Base-by-base conservation (phyloP, 2,888 invertebrate genomes). In the Drosophila cognata region DNA sequence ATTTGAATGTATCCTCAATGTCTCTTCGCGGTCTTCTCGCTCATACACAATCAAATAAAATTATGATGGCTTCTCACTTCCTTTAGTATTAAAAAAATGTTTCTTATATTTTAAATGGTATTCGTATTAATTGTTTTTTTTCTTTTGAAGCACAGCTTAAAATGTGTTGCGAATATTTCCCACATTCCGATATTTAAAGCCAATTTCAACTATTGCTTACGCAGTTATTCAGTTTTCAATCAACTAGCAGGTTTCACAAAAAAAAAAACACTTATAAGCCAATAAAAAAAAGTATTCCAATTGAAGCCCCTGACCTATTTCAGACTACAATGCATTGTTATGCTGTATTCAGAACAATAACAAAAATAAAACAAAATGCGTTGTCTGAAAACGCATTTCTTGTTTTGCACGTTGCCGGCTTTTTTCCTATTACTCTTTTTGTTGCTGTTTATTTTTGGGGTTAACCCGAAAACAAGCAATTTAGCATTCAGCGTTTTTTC, bases 381-480 rank as follows among this genome's bases (percentile, higher is more conserved):
- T 75, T 71, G 67, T 75, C 60, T 41, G 56, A 62, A 65, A 60
- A 35, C 28, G 64, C 51, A 51, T 29, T 62, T 48, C 51, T 62
- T 69, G 60, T 72, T 68, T 66, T 53, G 16, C 43, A 75, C 60
- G 33, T 59, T 51, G 21, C 53, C 35, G 51, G 46, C 46, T n/a
- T 72, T 64, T 51, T 58, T 68, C 52, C 63, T 50, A 74, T 53
- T 66, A 18, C 10, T 28, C n/a, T 21, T 60, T 48, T 53, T 73
- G 57, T 70, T 64, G 59, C 58, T 68, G 31, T 61, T 62, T n/a
- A 61, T 61, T 69, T 53, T 51, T 68, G 62, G 57, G 74, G 71
- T 68, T 69, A 71, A 75, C 67, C 74, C 68, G 57, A 73, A 85
- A 85, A 77, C 79, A 77, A 77, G 71, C 72, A 73, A 82, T 85